phyloP scores from a whole-genome alignment of 1,140 invertebrate genomes.

The Armadillidium nasatum region DNA sequence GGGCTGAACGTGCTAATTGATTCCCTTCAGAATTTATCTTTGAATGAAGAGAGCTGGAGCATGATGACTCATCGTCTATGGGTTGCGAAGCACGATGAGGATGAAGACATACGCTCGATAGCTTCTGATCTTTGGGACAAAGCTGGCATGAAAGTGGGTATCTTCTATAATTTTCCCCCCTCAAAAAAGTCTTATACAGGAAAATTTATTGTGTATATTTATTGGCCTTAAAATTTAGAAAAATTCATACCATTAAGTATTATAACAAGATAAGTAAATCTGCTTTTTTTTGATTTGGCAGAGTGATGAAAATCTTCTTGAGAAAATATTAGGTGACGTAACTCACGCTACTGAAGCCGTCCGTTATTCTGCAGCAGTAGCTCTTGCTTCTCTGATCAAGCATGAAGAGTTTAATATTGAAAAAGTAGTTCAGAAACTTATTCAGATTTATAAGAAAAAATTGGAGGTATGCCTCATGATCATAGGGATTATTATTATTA shows the following conservation, averaged over 20 bases:
- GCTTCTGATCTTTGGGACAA: slow-evolving; percentile 35
- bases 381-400: slow-evolving; percentile 34
- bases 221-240: too few relatives aligned
- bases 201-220: too few relatives aligned
- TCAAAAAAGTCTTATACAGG: too few relatives aligned
- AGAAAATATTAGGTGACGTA: slow-evolving; percentile 30
- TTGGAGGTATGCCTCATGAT: slow-evolving; percentile 29
- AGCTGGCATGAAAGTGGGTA: slow-evolving; percentile 26
- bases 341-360: slow-evolving; percentile 36
- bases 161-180: too few relatives aligned
- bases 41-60: slow-evolving; percentile 30
- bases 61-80: slow-evolving; percentile 37
- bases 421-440: slow-evolving; percentile 34
- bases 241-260: not conserved
- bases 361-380: slow-evolving; percentile 34
- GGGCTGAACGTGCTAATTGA: slow-evolving; percentile 62
- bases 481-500: too few relatives aligned
- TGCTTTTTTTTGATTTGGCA: slow-evolving; percentile 5
- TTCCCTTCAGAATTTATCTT: slow-evolving; percentile 42
- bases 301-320: slow-evolving; percentile 35
- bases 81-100: slow-evolving; percentile 40
- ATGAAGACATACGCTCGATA: slow-evolving; percentile 33
- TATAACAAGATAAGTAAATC: not conserved
- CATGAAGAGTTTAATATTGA: slow-evolving; percentile 32
- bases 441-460: slow-evolving; percentile 40